phyloP scores from a whole-genome alignment of 2,888 invertebrate genomes.

The Tubulanus polymorphus region DNA sequence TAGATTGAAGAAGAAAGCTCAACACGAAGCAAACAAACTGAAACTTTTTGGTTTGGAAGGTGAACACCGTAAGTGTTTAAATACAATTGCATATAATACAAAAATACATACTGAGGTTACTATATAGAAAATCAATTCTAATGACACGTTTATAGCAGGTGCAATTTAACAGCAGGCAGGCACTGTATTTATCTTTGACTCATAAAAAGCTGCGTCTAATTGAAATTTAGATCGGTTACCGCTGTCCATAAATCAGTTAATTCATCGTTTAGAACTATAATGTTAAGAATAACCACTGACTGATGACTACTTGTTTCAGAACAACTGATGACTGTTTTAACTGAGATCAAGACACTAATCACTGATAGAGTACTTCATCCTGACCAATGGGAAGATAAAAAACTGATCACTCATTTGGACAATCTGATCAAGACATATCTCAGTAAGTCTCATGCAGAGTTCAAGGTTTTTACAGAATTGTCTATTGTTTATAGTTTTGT shows the following conservation, averaged over 20 bases:
- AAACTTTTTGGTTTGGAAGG: constrained; percentile 88
- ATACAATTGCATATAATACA: background rate
- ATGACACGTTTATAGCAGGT: too few species aligned
- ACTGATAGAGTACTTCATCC: constrained; percentile 13
- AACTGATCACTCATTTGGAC: constrained; percentile 26
- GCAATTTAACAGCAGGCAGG: too few species aligned
- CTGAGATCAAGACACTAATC: constrained; percentile 25
- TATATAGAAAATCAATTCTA: too few species aligned
- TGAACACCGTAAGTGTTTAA: constrained; percentile 79
- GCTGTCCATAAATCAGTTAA: too few species aligned
- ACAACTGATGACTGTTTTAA: constrained; percentile 32
- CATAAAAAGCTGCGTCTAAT: too few species aligned
- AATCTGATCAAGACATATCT: constrained; percentile 26
- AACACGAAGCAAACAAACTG: constrained; percentile 97
- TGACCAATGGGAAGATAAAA: constrained; percentile 9
- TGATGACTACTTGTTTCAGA: too few species aligned
- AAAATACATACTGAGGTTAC: too few species aligned
- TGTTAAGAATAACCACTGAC: too few species aligned
- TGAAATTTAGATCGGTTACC: too few species aligned
- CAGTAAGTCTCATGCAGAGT: constrained; percentile 26
- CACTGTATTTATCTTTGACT: too few species aligned
- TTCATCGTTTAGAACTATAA: too few species aligned
- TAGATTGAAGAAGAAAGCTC: constrained; percentile 96
- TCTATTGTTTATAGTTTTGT: background rate
- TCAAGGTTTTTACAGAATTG: background rate